phyloP scores from a whole-genome alignment of 2,797 vertebrate genomes.

The Anas georgica region DNA sequence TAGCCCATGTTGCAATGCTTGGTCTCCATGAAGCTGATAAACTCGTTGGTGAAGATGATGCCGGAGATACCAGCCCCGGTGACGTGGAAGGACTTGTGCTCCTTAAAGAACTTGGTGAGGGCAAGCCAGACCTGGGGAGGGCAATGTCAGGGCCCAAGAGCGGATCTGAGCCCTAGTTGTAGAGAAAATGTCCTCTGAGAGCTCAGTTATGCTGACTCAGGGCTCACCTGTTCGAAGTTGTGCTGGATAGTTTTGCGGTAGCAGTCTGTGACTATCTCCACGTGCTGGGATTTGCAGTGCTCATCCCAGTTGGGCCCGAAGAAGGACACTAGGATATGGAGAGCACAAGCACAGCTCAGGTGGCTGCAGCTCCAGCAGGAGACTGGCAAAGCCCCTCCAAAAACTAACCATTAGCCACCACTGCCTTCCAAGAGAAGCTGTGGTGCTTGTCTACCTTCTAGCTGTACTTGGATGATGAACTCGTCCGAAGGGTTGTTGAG shows the following conservation, averaged over 20 bases:
- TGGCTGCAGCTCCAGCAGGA: not conserved
- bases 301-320: not conserved
- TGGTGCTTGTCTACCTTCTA: not conserved
- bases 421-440: not conserved
- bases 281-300: not conserved
- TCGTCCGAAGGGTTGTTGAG: not conserved
- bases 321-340: not conserved
- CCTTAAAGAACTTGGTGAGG: not conserved
- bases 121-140: not conserved
- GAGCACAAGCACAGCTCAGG: not conserved
- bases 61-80: not conserved
- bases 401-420: not conserved
- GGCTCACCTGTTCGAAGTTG: not conserved
- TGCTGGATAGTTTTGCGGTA: not conserved
- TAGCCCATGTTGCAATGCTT: not conserved
- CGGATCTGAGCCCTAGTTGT: not conserved
- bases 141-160: not conserved
- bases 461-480: not conserved
- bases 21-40: not conserved
- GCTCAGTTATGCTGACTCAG: rapidly evolving
- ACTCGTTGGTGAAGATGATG: not conserved
- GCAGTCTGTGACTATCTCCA: not conserved
- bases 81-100: not conserved
- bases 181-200: not conserved
- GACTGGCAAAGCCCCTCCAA: not conserved